Conservation (phyloP, 2,888 invertebrate genomes). For the Drosophila tanythrix region DNA sequence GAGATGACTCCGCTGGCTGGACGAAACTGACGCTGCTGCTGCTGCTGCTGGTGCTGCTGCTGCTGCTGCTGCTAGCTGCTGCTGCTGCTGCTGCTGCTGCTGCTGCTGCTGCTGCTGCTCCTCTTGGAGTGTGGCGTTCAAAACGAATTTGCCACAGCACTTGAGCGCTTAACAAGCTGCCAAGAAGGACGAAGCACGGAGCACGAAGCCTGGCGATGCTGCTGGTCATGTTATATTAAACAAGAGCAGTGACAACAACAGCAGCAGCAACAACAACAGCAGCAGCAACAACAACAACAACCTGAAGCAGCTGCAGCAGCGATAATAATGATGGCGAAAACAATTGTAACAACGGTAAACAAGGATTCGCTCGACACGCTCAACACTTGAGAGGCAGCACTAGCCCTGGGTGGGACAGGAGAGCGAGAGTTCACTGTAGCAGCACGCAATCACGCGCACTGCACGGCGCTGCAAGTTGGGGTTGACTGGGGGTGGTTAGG, state of each 20-base stretch:
- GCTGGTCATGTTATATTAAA: slow-evolving; percentile 62
- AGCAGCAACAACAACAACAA: neutral
- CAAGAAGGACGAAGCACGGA: slow-evolving; percentile 47
- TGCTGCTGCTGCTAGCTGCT: too few species aligned
- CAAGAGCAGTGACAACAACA: slow-evolving; percentile 34
- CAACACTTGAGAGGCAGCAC: slow-evolving; percentile 61
- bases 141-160: slow-evolving; percentile 81
- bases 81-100: neutral
- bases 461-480: slow-evolving; percentile 35
- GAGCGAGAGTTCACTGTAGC: slow-evolving; percentile 37
- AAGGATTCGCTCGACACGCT: slow-evolving; percentile 80
- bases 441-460: slow-evolving; percentile 75
- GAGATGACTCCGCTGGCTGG: slow-evolving; percentile 45
- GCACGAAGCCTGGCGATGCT: slow-evolving; percentile 42
- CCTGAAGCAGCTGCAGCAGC: slow-evolving; percentile 34
- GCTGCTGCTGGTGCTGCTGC: too few species aligned
- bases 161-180: slow-evolving; percentile 78
- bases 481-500: slow-evolving; percentile 1
- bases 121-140: slow-evolving; percentile 69
- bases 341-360: slow-evolving; percentile 80
- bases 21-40: slow-evolving; percentile 33
- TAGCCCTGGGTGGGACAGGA: slow-evolving; percentile 11
- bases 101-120: neutral
- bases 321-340: slow-evolving; percentile 77
- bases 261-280: slow-evolving; percentile 6